Evolutionary conservation across 37 sponge, comb jelly and placozoan species (phyloP), one percentile per base, ranked within the genome.

Genomic region (Petrosia ficiformis): DNA sequence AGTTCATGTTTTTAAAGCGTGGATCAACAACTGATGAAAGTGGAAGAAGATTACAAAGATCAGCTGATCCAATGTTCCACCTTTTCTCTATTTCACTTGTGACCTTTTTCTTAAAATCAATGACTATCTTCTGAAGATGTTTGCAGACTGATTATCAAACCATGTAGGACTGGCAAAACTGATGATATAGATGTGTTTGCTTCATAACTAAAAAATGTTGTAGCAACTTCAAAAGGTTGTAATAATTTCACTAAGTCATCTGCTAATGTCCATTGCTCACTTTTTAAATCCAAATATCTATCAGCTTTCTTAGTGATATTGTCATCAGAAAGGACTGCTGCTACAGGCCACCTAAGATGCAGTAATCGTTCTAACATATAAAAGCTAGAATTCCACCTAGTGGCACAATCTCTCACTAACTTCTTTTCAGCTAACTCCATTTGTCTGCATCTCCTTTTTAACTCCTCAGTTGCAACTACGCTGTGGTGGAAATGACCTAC

Each of bases 261-360:
- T 10, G 52, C n/a, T 0, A 68, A 10, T 22, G 32, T 2, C 79
- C 79, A 78, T 6, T 67, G 32, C 2, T 68, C 70, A 28, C 32
- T 39, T 2, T 44, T 44, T 30, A 78, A 28, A 32, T 78, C 69
- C 0, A 78, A 70, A 25, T 67, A 42, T 10, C 69, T 25, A 31
- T 78, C 32, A 1, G n/a, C 2, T 28, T 58, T 39, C 8, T 67
- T 39, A 52, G 69, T 78, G 36, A 78, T 65, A 67, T 19, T 57
- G 1, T 78, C 79, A 68, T 78, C 79, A 16, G 70, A 78, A 44
- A 78, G 57, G 48, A 77, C 70, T 6, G 79, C 79, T 26, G 39
- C 21, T 19, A 78, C 57, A 1, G 79, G 79, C 79, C 79, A 68
- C 19, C 59, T 67, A 24, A 32, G 41, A 1, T 78, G 69, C 11